Evolutionary conservation across 2,797 vertebrate species (phyloP).

Genomic region (Sibirionetta formosa): DNA sequence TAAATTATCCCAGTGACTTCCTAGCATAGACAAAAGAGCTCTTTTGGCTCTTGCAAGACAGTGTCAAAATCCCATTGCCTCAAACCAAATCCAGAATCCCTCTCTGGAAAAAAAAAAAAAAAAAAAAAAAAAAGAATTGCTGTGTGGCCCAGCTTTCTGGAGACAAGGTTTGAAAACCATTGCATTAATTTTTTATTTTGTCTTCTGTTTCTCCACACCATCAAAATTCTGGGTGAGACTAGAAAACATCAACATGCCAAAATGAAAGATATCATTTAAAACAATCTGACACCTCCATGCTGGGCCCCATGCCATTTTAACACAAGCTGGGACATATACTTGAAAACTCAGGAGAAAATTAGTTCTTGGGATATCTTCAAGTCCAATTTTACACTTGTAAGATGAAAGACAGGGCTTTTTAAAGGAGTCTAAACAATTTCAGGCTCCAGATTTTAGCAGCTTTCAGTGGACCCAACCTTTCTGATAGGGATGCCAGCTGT

Average conservation of each 20-base stretch:
- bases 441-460: conserved; percentile 47
- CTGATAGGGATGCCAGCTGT: conserved; percentile 40
- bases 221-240: conserved; percentile 34
- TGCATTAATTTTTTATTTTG: conserved; percentile 12
- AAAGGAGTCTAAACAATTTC: conserved; percentile 58
- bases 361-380: conserved; percentile 60
- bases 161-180: conserved; percentile 14
- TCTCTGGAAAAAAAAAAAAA: conserved; percentile 17
- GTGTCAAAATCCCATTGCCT: neutral
- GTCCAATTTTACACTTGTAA: conserved; percentile 45
- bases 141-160: neutral
- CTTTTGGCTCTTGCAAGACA: neutral
- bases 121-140: neutral
- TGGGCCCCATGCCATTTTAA: conserved; percentile 59
- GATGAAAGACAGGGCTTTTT: conserved; percentile 59
- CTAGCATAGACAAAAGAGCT: neutral
- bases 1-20: neutral
- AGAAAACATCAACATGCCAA: conserved; percentile 59
- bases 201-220: conserved; percentile 25
- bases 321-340: conserved; percentile 19
- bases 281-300: conserved; percentile 50
- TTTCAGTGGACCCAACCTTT: conserved; percentile 43
- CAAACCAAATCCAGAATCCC: neutral
- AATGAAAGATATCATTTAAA: conserved; percentile 62
- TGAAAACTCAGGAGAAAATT: conserved; percentile 52